These are phyloP conservation scores for Leptothorax acervorum DNA, from an alignment of 2,888 invertebrate species.

Conservation along the genomic window DNA sequence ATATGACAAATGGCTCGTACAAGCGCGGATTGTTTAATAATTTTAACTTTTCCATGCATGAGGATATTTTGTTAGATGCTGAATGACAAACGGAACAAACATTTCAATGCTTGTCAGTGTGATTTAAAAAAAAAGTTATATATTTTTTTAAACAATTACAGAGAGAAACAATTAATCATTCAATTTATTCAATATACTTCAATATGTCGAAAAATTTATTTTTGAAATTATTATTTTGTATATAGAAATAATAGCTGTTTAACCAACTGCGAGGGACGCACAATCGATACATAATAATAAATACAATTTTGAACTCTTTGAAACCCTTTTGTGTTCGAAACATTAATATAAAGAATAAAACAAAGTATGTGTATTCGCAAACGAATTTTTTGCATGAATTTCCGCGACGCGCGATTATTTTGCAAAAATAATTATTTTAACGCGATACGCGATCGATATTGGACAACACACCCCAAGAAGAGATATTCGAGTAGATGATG, in stretches of 20 bases:
- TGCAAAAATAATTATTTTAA: slow-evolving; percentile 49
- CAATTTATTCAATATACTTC: slow-evolving; percentile 24
- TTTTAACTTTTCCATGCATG: slow-evolving; percentile 3
- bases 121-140: neutral
- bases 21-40: neutral
- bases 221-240: neutral
- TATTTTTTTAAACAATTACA: neutral
- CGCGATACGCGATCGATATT: slow-evolving; percentile 9
- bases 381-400: slow-evolving; percentile 18
- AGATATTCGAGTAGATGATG: slow-evolving; percentile 39
- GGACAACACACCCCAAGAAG: slow-evolving; percentile 39
- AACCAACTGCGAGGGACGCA: neutral
- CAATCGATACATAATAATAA: neutral
- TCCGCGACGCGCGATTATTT: slow-evolving; percentile 6
- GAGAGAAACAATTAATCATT: slow-evolving; percentile 9
- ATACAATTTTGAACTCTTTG: neutral
- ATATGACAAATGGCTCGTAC: slow-evolving; percentile 8
- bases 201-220: neutral
- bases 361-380: neutral
- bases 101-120: neutral
- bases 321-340: neutral
- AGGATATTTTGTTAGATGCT: slow-evolving; percentile 10
- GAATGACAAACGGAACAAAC: neutral
- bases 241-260: neutral
- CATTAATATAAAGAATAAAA: neutral